Conservation (phyloP, 2,113 vertebrate genomes). For the Ameiurus melas region DNA sequence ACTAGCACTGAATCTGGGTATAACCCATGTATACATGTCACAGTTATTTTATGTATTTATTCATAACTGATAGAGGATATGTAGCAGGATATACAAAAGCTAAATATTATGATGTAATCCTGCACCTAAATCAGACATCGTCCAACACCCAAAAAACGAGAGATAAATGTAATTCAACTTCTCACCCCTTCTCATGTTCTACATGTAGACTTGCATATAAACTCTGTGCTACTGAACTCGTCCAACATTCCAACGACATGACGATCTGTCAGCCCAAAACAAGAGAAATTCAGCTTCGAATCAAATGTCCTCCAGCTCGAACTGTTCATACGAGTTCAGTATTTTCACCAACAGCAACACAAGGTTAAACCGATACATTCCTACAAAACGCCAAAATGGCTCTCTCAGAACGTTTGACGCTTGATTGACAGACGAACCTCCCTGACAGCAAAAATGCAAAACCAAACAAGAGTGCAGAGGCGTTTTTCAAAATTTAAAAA, state of each 20-base stretch:
- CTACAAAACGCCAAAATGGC: not conserved
- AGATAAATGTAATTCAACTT: constrained; percentile 47
- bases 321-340: not conserved
- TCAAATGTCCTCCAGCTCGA: not conserved
- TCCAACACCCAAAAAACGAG: constrained; percentile 29
- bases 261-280: not conserved
- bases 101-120: constrained; percentile 37
- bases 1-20: constrained; percentile 15
- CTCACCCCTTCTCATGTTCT: constrained; percentile 40
- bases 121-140: constrained; percentile 30
- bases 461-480: not conserved
- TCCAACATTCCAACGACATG: constrained; percentile 30
- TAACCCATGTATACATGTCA: constrained; percentile 13
- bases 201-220: constrained; percentile 14
- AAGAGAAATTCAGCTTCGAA: not conserved
- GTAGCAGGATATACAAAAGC: constrained; percentile 36
- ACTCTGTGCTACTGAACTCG: constrained; percentile 11
- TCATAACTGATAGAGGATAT: constrained; percentile 8
- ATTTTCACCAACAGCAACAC: not conserved
- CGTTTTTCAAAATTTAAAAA: too few species aligned
- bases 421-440: not conserved
- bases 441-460: not conserved
- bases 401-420: not conserved
- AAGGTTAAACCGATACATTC: not conserved
- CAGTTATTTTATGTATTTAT: not conserved